phyloP scores from a whole-genome alignment of 2,797 vertebrate genomes.

The Pipistrellus kuhlii region DNA sequence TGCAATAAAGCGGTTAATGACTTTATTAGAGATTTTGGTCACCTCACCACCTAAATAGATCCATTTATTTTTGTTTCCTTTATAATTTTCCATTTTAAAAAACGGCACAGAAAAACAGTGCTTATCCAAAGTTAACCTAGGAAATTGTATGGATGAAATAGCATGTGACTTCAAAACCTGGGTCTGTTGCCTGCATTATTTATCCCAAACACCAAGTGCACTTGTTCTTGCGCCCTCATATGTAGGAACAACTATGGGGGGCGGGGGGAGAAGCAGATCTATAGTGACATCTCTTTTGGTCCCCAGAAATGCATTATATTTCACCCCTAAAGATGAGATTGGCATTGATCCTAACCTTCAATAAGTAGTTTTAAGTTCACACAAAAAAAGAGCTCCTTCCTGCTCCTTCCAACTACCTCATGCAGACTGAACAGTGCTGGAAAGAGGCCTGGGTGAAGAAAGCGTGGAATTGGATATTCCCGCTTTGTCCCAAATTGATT shows the following conservation, averaged over 20 bases:
- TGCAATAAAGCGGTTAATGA: background rate
- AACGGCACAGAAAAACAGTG: background rate
- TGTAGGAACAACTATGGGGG: background rate
- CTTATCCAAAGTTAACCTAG: background rate
- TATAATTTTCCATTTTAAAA: background rate
- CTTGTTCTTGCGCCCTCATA: background rate
- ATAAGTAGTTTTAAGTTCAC: background rate
- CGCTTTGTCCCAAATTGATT: background rate
- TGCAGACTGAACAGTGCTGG: background rate
- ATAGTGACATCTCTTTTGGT: background rate
- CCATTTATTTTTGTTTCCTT: background rate
- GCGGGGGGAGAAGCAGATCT: background rate
- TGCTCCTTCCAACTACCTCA: background rate
- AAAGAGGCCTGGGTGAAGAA: background rate
- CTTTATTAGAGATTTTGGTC: background rate
- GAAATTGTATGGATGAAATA: background rate
- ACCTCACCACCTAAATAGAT: background rate
- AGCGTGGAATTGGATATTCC: background rate
- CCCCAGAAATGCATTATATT: background rate
- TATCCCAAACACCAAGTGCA: background rate
- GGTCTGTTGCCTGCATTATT: background rate
- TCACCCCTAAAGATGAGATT: background rate
- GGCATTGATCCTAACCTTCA: background rate
- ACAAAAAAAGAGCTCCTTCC: background rate
- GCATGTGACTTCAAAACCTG: background rate